A percentile compares a stretch with the other conserved stretches of the same genome.
phyloP scores from a whole-genome alignment of 2,113 vertebrate species.

The Tragelaphus scriptus region DNA sequence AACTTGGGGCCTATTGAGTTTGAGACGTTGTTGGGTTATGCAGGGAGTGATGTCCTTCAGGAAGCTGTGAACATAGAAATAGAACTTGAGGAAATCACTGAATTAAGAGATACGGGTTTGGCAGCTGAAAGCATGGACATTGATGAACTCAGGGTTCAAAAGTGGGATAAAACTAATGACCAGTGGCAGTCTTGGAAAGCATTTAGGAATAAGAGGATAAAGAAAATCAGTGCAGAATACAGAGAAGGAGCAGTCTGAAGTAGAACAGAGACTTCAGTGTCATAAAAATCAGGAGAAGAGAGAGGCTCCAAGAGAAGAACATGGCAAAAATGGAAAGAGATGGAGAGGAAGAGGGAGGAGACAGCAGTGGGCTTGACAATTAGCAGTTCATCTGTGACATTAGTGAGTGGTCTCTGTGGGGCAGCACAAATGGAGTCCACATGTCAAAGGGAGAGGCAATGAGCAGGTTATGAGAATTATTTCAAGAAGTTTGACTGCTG shows the following conservation, averaged over 20 bases:
- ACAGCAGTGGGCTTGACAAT: background rate
- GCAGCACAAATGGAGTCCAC: background rate
- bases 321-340: background rate
- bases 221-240: background rate
- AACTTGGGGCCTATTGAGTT: background rate
- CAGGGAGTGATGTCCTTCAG: background rate
- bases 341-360: background rate
- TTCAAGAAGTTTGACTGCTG: slow-evolving; percentile 38
- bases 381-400: background rate
- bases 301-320: background rate
- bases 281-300: background rate
- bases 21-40: background rate
- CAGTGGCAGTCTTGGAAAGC: background rate
- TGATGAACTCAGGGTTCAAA: background rate
- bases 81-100: background rate
- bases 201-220: background rate
- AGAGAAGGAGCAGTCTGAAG: background rate
- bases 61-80: background rate
- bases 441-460: background rate
- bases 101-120: background rate
- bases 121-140: background rate
- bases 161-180: background rate
- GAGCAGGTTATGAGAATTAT: slow-evolving; percentile 17
- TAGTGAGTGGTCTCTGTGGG: background rate
- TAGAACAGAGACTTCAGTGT: background rate